phyloP scores from a whole-genome alignment of 2,113 vertebrate species.

The Lepus americanus region DNA sequence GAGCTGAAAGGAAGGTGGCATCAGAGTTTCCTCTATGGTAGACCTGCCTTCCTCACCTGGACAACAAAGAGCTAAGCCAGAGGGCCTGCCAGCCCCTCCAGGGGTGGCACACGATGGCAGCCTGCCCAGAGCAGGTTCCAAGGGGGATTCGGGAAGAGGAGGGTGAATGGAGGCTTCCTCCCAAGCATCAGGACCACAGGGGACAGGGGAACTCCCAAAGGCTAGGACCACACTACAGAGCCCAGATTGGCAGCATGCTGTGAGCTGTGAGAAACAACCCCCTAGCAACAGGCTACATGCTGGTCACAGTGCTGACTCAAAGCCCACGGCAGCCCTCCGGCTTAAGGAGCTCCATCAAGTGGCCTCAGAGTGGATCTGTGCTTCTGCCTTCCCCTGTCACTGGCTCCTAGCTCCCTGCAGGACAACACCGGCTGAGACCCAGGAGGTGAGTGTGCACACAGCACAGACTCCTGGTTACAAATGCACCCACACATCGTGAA shows the following conservation, averaged over 20 bases:
- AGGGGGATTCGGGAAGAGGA: background rate
- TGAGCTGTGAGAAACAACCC: background rate
- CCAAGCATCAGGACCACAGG: background rate
- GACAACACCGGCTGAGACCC: background rate
- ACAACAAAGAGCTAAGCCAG: background rate
- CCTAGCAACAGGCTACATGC: background rate
- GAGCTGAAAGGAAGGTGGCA: background rate
- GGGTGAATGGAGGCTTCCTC: rapidly evolving
- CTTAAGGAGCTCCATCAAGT: background rate
- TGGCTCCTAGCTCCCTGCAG: background rate
- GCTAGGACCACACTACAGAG: background rate
- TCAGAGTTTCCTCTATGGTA: background rate
- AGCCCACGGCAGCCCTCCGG: background rate
- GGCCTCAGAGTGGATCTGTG: background rate
- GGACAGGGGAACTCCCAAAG: background rate
- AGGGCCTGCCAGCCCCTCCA: background rate
- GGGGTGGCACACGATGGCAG: rapidly evolving
- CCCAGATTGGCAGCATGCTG: background rate
- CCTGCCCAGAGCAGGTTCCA: background rate
- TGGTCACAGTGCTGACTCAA: background rate
- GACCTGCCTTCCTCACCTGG: background rate
- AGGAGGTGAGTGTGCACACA: background rate
- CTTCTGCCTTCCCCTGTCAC: background rate
- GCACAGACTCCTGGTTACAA: background rate
- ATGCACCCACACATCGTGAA: too few relatives aligned